A percentile compares a stretch with the other conserved stretches of the same genome.
Conservation (phyloP, 1,140 invertebrate genomes). For the Cotesia chilonis region DNA sequence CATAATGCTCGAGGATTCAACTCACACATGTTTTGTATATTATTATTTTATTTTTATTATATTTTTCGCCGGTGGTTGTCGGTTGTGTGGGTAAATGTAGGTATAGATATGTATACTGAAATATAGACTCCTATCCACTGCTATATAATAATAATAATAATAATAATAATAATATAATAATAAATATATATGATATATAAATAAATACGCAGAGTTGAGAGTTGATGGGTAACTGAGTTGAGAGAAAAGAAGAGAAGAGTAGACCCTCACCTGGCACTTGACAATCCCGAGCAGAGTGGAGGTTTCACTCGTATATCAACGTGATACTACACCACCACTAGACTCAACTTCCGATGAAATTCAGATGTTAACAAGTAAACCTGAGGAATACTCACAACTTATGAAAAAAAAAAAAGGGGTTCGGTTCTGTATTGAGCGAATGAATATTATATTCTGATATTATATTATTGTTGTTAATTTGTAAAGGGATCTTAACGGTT, state of each 20-base stretch:
- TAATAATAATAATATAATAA: no score
- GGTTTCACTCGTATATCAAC: background rate
- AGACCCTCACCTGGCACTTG: slow-evolving; percentile 54
- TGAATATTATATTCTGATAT: background rate
- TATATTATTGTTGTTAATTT: no score
- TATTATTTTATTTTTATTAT: slow-evolving; percentile 15
- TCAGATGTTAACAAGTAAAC: no score
- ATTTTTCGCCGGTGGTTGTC: background rate
- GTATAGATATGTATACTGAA: background rate
- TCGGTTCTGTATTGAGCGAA: background rate
- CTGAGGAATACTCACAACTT: no score
- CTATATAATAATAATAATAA: no score
- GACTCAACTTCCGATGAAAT: no score
- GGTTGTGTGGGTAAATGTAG: background rate
- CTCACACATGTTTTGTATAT: background rate
- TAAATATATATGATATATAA: no score
- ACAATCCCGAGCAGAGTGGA: slow-evolving; percentile 43
- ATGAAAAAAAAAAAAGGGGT: no score
- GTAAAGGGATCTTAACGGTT: slow-evolving; percentile 25
- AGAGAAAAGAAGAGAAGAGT: slow-evolving; percentile 10
- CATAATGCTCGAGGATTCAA: slow-evolving; percentile 29
- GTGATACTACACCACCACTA: background rate
- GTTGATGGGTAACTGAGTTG: background rate
- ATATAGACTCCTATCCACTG: no score
- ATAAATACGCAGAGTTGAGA: no score